Evolutionary conservation across 2,113 vertebrate genomes (phyloP), one percentile per base, ranked within the genome.

Genomic region (Astatoreochromis straeleni): DNA sequence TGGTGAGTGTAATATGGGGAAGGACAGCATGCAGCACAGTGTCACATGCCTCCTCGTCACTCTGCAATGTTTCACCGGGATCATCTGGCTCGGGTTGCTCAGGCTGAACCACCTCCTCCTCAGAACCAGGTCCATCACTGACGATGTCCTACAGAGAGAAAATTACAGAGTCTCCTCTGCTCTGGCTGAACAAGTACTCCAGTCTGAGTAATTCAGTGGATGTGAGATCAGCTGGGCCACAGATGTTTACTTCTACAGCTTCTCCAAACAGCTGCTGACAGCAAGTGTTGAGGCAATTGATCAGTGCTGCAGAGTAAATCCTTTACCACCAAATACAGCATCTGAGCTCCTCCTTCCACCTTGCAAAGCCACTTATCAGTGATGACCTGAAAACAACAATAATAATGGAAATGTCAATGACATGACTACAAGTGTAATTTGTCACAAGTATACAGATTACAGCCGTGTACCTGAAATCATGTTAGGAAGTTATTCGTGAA

Each of bases 11-110:
- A 49, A 49, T 49, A 16, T 49, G 47, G 47, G 47, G 16, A 17
- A 49, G 2, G 47, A 49, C 47, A 49, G 47, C 1, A 49, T 49
- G 0, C 1, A 49, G 47, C 2, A 49, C 47, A 49, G 47, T 49
- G 47, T 49, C 16, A 0, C 47, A 2, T 17, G 14, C 47, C 4
- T 49, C 47, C 1, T 49, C 4, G 47, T 19, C 47, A 49, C 47
- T 49, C 47, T 17, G 47, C 7, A 17, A 49, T 17, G 16, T 17
- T 49, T 49, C 47, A 49, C 0, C 7, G 47, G 2, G 10, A 54
- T 54, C 51, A 54, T 54, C n/a, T 54, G 51, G 51, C 6, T 54
- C n/a, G 1, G 51, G 51, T 7, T 54, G 51, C 51, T 6, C 51
- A 54, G 51, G n/a, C 10, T 54, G 10, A 54, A 54, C n/a, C 51